Conservation (phyloP, 2,797 vertebrate species). For the Onychomys torridus region DNA sequence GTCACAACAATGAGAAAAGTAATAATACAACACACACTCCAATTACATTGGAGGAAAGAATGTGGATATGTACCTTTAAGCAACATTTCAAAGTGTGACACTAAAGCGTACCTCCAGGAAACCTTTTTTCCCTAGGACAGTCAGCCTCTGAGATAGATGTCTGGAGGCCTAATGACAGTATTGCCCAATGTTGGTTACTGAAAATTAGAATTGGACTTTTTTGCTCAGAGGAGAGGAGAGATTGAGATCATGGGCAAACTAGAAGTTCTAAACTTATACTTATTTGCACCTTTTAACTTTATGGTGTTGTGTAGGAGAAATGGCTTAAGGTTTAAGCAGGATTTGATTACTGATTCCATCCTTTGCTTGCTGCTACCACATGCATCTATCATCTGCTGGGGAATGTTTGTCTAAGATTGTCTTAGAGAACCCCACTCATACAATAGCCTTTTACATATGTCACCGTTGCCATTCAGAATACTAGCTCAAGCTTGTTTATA, state of each 20-base stretch:
- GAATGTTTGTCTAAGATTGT: not conserved
- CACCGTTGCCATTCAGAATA: not conserved
- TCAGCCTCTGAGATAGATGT: not conserved
- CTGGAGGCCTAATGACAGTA: not conserved
- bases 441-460: not conserved
- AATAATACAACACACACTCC: not conserved
- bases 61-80: not conserved
- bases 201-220: not conserved
- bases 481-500: not conserved
- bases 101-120: not conserved
- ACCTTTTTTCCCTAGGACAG: not conserved
- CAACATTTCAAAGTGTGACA: conserved; percentile 38
- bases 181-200: not conserved
- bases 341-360: conserved; percentile 25
- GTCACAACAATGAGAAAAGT: not conserved
- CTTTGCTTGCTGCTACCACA: not conserved
- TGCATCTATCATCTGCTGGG: not conserved
- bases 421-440: not conserved
- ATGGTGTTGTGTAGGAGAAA: conserved; percentile 26
- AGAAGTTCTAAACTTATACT: not conserved
- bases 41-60: conserved; percentile 20
- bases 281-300: conserved; percentile 37
- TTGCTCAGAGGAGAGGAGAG: not conserved
- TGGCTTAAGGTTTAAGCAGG: not conserved
- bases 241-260: not conserved